A percentile compares a stretch with the other conserved stretches of the same genome.
These are phyloP conservation scores for Eulithis prunata DNA, from an alignment of 2,888 invertebrate genomes.

Conservation along the genomic window DNA sequence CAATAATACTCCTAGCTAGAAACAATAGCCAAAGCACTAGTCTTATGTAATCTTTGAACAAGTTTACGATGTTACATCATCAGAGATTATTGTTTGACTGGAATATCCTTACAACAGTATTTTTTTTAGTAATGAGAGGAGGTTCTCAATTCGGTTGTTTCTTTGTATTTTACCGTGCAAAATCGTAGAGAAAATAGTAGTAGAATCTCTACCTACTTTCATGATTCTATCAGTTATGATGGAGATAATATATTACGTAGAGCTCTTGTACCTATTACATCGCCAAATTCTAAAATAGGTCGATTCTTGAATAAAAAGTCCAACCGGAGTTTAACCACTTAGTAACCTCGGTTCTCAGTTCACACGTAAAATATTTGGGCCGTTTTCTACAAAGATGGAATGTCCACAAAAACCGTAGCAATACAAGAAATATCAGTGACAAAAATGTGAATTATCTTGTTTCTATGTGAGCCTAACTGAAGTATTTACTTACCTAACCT, in stretches of 20 bases:
- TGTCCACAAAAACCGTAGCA: conserved; percentile 25
- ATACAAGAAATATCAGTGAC: conserved; percentile 29
- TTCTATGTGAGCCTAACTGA: conserved; percentile 30
- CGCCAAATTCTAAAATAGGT: too few species aligned
- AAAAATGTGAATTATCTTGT: conserved; percentile 35
- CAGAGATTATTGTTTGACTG: conserved; percentile 7
- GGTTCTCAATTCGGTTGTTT: too few species aligned
- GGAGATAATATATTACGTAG: too few species aligned
- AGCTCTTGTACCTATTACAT: too few species aligned
- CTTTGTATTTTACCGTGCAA: too few species aligned
- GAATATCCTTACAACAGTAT: too few species aligned
- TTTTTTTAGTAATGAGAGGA: too few species aligned
- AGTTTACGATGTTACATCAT: conserved; percentile 4
- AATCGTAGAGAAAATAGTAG: too few species aligned
- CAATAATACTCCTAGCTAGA: conserved; percentile 11
- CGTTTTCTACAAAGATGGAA: conserved; percentile 26
- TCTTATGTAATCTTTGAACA: conserved; percentile 20
- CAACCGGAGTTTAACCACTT: too few species aligned
- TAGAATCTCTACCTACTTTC: too few species aligned
- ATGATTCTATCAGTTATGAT: too few species aligned
- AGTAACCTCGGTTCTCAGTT: conserved; percentile 2
- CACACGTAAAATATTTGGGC: conserved; percentile 26
- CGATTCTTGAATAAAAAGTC: too few species aligned
- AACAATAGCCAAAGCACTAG: conserved; percentile 16
- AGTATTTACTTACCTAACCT: conserved; percentile 7